These are phyloP conservation scores for Operophtera brumata DNA, from an alignment of 2,888 invertebrate genomes.

Conservation along the genomic window DNA sequence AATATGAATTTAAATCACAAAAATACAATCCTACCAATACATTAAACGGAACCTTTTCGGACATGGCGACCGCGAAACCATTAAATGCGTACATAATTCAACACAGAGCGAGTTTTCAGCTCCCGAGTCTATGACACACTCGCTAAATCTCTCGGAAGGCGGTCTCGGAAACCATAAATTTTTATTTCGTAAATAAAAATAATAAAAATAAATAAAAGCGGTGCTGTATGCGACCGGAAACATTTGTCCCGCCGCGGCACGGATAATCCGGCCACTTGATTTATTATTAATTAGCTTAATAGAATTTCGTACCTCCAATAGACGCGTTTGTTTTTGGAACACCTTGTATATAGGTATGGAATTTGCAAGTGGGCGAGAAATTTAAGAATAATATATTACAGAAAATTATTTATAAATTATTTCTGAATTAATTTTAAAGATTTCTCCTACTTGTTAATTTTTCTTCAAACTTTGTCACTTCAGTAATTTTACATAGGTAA, in stretches of 20 bases:
- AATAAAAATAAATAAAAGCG: conserved; percentile 75
- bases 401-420: background rate
- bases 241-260: conserved; percentile 75
- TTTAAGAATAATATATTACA: background rate
- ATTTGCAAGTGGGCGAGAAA: conserved; percentile 10
- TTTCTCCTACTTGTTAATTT: background rate
- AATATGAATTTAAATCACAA: conserved; percentile 60
- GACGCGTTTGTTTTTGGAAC: conserved; percentile 42
- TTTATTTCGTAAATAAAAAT: conserved; percentile 77
- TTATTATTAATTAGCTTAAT: conserved; percentile 77
- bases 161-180: conserved; percentile 73
- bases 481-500: no score
- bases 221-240: conserved; percentile 68
- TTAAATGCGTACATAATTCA: conserved; percentile 74
- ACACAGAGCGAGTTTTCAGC: conserved; percentile 67
- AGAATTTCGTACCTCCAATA: conserved; percentile 52
- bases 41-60: conserved; percentile 57
- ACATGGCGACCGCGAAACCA: conserved; percentile 61
- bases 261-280: conserved; percentile 72
- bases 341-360: conserved; percentile 34
- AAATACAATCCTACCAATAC: conserved; percentile 60
- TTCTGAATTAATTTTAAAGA: no score
- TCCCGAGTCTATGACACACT: conserved; percentile 74
- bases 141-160: conserved; percentile 79
- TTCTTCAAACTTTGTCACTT: no score